Conservation (phyloP, 2,113 vertebrate species). For the Fukomys damarensis region DNA sequence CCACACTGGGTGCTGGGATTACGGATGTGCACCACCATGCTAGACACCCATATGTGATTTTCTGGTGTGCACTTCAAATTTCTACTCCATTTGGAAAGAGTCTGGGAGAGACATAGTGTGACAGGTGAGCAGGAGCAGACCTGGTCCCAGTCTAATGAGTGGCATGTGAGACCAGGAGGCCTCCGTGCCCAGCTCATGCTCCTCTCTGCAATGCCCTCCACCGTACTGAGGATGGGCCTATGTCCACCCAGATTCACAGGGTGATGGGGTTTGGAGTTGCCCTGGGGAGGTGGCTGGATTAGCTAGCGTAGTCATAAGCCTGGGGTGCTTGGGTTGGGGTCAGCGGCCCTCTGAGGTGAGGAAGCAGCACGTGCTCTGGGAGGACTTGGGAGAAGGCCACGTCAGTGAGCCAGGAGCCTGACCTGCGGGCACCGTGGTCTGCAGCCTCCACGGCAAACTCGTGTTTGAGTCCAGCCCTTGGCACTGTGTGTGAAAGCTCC, state of each 20-base stretch:
- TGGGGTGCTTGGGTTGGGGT: background rate
- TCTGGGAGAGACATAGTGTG: background rate
- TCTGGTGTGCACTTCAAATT: background rate
- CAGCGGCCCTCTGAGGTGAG: background rate
- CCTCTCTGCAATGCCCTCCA: background rate
- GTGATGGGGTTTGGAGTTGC: background rate
- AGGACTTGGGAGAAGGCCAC: background rate
- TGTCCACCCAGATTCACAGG: background rate
- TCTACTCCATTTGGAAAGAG: background rate
- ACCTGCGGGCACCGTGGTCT: background rate
- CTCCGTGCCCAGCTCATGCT: background rate
- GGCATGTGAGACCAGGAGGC: background rate
- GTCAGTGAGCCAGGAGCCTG: background rate
- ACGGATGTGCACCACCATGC: background rate
- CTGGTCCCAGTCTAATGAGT: background rate
- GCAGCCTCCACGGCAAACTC: background rate
- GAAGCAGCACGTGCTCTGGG: background rate
- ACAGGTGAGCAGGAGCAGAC: background rate
- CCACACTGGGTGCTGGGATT: background rate
- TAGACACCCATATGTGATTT: background rate
- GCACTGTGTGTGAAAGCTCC: background rate
- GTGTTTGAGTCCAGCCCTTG: background rate
- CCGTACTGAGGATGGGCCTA: background rate
- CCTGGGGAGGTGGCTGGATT: too few relatives aligned
- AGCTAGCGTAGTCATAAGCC: too few relatives aligned